A percentile compares a stretch with the other conserved stretches of the same genome.
These are phyloP conservation scores for Steinernema feltiae DNA, from an alignment of 1,140 invertebrate genomes.

Conservation along the genomic window DNA sequence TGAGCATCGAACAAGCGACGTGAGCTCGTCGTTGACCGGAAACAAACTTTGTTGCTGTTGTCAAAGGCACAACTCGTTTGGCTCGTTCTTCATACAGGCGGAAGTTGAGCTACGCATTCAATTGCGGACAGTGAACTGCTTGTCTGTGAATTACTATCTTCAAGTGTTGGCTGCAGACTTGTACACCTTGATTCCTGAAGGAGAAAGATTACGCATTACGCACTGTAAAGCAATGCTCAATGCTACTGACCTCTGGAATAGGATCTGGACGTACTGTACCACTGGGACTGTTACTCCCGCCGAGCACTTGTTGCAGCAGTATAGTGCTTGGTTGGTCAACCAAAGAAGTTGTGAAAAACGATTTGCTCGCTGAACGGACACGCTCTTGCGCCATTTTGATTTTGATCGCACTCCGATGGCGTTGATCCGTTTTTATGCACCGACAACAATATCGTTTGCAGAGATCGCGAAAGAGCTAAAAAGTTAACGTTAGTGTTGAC, in stretches of 20 bases:
- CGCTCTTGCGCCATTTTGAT: not conserved
- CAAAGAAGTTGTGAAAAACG: not conserved
- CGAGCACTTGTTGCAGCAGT: not conserved
- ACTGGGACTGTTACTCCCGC: not conserved
- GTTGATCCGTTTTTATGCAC: not conserved
- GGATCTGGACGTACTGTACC: not conserved
- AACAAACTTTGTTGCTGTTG: not conserved
- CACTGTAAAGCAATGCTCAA: not conserved
- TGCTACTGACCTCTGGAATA: constrained; percentile 4
- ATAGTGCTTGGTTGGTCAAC: not conserved
- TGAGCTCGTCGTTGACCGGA: too few species aligned
- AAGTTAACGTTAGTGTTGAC: not conserved
- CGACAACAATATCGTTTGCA: not conserved
- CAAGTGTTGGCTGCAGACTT: not conserved
- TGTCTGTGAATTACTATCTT: not conserved
- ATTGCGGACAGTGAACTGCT: not conserved
- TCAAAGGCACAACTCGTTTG: not conserved
- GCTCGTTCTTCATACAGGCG: not conserved
- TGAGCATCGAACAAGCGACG: not conserved
- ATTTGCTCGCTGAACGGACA: not conserved
- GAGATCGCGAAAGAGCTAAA: not conserved
- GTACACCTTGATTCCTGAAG: not conserved
- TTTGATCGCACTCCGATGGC: not conserved
- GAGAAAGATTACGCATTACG: not conserved
- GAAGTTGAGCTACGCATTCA: not conserved